phyloP scores from a whole-genome alignment of 2,797 vertebrate genomes.

The Cheracebus regulus region DNA sequence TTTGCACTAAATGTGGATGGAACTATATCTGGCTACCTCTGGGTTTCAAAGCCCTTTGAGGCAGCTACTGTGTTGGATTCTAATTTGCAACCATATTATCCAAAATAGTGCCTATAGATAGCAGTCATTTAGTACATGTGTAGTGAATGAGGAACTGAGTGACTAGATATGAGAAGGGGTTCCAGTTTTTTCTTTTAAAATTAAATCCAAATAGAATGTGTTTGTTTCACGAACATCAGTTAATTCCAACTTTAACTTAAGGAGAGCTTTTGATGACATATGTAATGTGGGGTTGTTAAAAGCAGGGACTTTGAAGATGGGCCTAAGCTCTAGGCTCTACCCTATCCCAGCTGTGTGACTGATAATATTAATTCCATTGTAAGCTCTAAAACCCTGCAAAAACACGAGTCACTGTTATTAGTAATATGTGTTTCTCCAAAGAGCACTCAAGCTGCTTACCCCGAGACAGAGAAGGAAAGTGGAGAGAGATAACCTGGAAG shows the following conservation, averaged over 20 bases:
- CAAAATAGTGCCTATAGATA: neutral
- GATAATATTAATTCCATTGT: constrained; percentile 51
- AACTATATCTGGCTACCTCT: neutral
- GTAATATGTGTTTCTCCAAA: constrained; percentile 33
- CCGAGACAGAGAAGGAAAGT: neutral
- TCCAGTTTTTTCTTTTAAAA: constrained; percentile 15
- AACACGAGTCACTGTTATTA: constrained; percentile 58
- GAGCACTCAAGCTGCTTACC: neutral
- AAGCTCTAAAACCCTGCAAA: constrained; percentile 59
- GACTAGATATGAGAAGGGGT: neutral
- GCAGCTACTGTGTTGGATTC: neutral
- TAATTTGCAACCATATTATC: neutral
- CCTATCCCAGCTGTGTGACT: constrained; percentile 29
- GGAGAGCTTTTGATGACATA: constrained; percentile 30
- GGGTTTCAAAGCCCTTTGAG: neutral
- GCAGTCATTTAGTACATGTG: neutral
- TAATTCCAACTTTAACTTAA: constrained; percentile 54
- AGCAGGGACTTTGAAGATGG: constrained; percentile 47
- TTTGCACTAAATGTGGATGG: neutral
- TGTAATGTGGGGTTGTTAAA: constrained; percentile 25
- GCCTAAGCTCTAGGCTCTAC: constrained; percentile 4
- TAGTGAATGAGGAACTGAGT: neutral
- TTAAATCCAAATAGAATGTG: constrained; percentile 56
- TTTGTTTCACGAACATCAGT: constrained; percentile 11
- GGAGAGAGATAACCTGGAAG: neutral